Conservation (phyloP, 2,888 invertebrate genomes). For the Cerastis leucographa region DNA sequence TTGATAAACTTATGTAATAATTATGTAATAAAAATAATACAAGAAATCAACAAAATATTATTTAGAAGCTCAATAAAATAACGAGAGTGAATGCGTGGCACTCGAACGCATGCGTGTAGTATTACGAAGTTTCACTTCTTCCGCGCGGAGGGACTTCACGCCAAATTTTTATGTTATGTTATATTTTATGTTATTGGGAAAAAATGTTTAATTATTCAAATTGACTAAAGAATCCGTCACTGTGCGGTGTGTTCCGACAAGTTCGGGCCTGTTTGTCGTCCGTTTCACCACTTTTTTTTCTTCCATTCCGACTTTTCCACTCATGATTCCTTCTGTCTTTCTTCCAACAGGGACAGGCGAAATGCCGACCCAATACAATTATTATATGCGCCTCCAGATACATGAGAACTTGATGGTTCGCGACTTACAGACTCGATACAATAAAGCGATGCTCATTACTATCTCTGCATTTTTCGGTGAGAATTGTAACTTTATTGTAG, state of each 20-base stretch:
- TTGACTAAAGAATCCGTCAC: background rate
- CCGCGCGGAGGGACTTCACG: no score
- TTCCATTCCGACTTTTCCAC: background rate
- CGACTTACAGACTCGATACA: slow-evolving; percentile 65
- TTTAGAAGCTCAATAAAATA: no score
- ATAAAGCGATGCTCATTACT: slow-evolving; percentile 72
- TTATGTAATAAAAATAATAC: no score
- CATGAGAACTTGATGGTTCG: slow-evolving; percentile 55
- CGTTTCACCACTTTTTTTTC: background rate
- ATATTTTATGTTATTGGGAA: background rate
- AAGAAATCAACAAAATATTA: no score
- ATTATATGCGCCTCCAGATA: slow-evolving; percentile 61
- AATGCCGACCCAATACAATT: slow-evolving; percentile 66
- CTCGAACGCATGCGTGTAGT: no score
- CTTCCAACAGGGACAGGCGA: slow-evolving; percentile 68
- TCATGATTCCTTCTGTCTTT: background rate
- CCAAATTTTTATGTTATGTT: no score
- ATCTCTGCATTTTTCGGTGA: slow-evolving; percentile 78
- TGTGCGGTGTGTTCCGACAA: background rate
- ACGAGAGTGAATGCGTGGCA: no score
- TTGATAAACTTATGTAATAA: no score
- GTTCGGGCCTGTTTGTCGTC: background rate
- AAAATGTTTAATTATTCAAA: background rate
- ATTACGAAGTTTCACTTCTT: no score
- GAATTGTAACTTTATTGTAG: slow-evolving; percentile 1